These are phyloP conservation scores for Coptodon rendalli DNA, from an alignment of 2,113 vertebrate species.

Conservation along the genomic window DNA sequence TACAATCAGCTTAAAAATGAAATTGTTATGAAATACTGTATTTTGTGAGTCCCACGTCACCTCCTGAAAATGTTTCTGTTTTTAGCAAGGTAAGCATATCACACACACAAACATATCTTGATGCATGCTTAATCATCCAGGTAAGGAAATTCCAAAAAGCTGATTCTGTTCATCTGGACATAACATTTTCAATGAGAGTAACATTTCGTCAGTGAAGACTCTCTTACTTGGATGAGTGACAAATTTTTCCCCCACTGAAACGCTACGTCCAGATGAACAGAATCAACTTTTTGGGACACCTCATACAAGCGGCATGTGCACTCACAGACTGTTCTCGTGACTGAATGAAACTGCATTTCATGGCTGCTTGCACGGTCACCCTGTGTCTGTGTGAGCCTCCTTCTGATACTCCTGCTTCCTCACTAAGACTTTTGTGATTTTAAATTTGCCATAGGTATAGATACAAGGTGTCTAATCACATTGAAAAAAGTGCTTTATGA, in stretches of 20 bases:
- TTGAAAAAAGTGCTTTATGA: not conserved
- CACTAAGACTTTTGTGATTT: not conserved
- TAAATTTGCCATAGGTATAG: not conserved
- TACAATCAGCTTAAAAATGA: not conserved
- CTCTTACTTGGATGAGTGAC: not conserved
- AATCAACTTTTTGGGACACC: not conserved
- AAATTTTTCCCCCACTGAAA: not conserved
- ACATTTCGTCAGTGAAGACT: not conserved
- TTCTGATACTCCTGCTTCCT: not conserved
- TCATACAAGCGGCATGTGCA: not conserved
- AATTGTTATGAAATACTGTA: not conserved
- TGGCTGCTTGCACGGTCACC: not conserved
- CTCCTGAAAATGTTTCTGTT: not conserved
- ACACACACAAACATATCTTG: no score
- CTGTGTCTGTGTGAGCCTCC: not conserved
- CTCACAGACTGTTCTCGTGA: not conserved
- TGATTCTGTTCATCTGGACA: not conserved
- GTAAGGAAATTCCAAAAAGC: not conserved
- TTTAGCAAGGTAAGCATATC: not conserved
- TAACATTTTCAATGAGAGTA: not conserved
- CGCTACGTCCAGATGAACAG: not conserved
- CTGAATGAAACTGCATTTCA: not conserved
- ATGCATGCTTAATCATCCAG: not conserved
- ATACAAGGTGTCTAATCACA: not conserved
- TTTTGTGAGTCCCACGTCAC: not conserved